phyloP scores from a whole-genome alignment of 2,888 invertebrate genomes.

The Branchellion lobata region DNA sequence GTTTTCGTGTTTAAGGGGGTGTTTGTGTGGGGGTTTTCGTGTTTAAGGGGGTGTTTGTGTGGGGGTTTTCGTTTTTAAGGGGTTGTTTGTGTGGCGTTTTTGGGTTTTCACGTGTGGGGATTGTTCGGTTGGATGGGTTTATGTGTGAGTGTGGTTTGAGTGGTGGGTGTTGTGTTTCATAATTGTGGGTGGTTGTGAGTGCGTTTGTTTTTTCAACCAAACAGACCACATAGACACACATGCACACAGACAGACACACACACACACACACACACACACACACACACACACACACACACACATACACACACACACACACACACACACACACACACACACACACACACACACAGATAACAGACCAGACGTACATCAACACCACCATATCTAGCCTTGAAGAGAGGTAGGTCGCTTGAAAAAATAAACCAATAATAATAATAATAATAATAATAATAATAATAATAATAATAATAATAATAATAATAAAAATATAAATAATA shows the following conservation, averaged over 20 bases:
- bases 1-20: too few relatives aligned
- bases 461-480: too few relatives aligned
- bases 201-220: not conserved
- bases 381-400: constrained; percentile 38
- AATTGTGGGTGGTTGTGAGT: not conserved
- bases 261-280: not conserved
- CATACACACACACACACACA: not conserved
- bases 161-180: too few relatives aligned
- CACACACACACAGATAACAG: not conserved
- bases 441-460: too few relatives aligned
- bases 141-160: too few relatives aligned
- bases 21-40: too few relatives aligned
- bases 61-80: too few relatives aligned
- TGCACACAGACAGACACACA: not conserved
- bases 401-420: not conserved
- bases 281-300: constrained; percentile 42
- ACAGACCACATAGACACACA: not conserved
- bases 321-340: not conserved
- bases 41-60: too few relatives aligned
- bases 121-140: too few relatives aligned
- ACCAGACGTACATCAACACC: constrained; percentile 42
- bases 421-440: not conserved
- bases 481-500: too few relatives aligned
- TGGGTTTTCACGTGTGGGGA: too few relatives aligned
- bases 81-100: too few relatives aligned